Conservation (phyloP, 1,140 invertebrate genomes). For the Ceratosolen solmsi region DNA sequence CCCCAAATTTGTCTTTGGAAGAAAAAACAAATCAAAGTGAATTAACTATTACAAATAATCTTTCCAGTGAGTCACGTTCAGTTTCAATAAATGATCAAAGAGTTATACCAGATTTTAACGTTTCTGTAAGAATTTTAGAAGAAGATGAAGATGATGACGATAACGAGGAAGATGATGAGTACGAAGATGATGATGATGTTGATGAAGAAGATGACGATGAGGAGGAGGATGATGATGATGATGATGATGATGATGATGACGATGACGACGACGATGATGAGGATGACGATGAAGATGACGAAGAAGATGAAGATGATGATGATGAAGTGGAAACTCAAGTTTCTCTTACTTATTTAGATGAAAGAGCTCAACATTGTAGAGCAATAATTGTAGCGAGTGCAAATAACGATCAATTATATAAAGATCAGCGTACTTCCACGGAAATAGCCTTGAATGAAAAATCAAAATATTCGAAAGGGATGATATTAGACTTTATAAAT, state of each 20-base stretch:
- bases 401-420: slow-evolving; percentile 31
- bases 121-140: slow-evolving; percentile 51
- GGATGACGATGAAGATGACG: slow-evolving; percentile 49
- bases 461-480: slow-evolving; percentile 41
- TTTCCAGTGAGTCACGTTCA: slow-evolving; percentile 7
- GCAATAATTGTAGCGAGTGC: slow-evolving; percentile 28
- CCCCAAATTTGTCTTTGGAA: slow-evolving; percentile 58
- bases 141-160: slow-evolving; percentile 51
- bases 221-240: slow-evolving; percentile 52
- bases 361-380: slow-evolving; percentile 43
- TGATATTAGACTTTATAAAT: slow-evolving; percentile 41
- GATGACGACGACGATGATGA: slow-evolving; percentile 44
- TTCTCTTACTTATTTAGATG: slow-evolving; percentile 37
- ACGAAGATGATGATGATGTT: slow-evolving; percentile 49
- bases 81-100: slow-evolving; percentile 34
- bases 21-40: slow-evolving; percentile 58
- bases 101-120: slow-evolving; percentile 55
- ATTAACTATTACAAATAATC: background rate
- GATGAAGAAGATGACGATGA: slow-evolving; percentile 49
- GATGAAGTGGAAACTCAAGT: slow-evolving; percentile 56
- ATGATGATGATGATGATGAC: slow-evolving; percentile 49
- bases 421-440: background rate
- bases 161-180: slow-evolving; percentile 45
- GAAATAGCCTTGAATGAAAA: slow-evolving; percentile 26
- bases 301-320: slow-evolving; percentile 51